Base-by-base conservation (phyloP, 2,888 invertebrate genomes). In the Vesta saturnalis region DNA sequence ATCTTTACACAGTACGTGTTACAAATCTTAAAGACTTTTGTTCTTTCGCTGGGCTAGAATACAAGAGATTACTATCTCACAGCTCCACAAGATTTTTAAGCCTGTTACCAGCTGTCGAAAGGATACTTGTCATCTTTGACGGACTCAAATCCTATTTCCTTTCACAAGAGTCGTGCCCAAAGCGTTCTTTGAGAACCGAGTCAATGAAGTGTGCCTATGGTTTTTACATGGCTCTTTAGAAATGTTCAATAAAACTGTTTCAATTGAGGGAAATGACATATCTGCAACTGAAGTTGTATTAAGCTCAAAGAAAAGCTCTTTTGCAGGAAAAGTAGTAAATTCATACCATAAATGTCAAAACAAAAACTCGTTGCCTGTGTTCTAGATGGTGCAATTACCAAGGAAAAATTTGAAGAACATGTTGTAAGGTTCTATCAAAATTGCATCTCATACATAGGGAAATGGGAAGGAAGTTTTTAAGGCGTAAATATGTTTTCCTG, bases 11-110 rank as follows among this genome's bases (percentile, higher is more conserved):
- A 5, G 19, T 43, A 15, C 14, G 43, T 6, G 39, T 5, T 5
- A 6, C 5, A 30, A 30, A 10, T 6, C 30, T 10, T 4, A 57
- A 57, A 39, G 39, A 35, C 1, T 56, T 56, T 21, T 56, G 56
- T 22, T 3, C 6, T 15, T 57, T 57, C 23, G 30, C 18, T n/a
- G 35, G 30, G 23, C 8, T 57, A n/a, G 58, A 58, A 21, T 58
- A 19, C 19, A 58, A 58, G 39, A 58, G 39, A 39, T 22, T 35
- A 1, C 18, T 58, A 5, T 18, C 18, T 14, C 58, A 58, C n/a
- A 35, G 18, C 19, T 6, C 35, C 16, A 43, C 43, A 5, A 58
- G 43, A 43, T 58, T 58, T 58, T 19, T 58, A 43, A 58, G 58
- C 39, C 3, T 58, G 4, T 21, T 58, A 10, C 58, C 58, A 6